phyloP scores from a whole-genome alignment of 2,113 vertebrate species.

The Montifringilla adamsi region DNA sequence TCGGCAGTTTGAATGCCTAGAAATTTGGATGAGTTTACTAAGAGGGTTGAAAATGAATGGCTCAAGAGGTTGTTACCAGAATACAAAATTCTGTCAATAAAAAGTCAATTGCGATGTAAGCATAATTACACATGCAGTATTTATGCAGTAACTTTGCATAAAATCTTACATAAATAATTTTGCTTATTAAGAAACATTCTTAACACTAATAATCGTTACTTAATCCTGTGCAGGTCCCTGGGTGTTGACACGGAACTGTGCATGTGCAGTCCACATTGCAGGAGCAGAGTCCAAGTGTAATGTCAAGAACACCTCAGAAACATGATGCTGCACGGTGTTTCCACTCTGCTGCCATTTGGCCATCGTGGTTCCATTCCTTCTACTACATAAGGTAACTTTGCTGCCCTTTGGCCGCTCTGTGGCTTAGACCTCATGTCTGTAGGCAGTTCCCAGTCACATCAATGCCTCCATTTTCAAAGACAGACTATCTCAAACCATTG shows the following conservation, averaged over 20 bases:
- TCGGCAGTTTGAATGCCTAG: background rate
- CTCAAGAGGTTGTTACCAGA: background rate
- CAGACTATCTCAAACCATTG: background rate
- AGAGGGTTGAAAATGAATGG: background rate
- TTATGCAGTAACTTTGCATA: background rate
- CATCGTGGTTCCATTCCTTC: background rate
- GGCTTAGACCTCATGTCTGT: fast-evolving
- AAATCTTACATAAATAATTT: background rate
- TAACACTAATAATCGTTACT: background rate
- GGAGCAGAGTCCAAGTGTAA: background rate
- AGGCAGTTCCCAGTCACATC: background rate
- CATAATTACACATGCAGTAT: background rate
- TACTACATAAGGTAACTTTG: background rate
- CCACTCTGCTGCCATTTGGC: background rate
- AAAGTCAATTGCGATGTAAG: fast-evolving
- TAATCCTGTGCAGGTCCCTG: background rate
- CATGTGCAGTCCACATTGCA: background rate
- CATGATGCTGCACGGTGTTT: fast-evolving
- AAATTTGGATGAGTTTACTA: background rate
- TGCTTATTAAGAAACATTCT: background rate
- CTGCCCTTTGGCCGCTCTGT: background rate
- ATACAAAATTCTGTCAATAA: background rate
- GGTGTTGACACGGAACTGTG: background rate
- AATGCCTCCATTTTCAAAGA: background rate
- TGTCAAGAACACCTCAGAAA: background rate